Percentiles rank a stretch among this genome's conserved stretches.
These are phyloP conservation scores for Monochamus saltuarius DNA, from an alignment of 1,140 invertebrate species.

Conservation along the genomic window DNA sequence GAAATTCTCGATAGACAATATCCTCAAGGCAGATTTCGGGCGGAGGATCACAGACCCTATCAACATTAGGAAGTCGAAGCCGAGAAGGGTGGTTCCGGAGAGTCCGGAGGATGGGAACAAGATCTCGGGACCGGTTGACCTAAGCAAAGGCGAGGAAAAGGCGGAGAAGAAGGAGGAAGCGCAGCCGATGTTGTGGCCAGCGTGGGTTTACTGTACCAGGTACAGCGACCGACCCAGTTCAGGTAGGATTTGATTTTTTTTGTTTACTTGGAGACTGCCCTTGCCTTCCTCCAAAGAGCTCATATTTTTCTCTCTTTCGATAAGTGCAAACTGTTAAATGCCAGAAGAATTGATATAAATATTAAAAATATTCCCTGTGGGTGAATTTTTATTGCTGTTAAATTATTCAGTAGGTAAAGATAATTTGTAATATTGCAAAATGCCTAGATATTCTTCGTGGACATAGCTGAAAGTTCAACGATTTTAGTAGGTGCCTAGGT, in stretches of 20 bases:
- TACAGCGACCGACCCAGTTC: constrained; percentile 95
- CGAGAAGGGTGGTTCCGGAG: constrained; percentile 46
- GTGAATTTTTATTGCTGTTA: no score
- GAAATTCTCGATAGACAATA: constrained; percentile 92
- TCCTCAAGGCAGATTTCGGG: constrained; percentile 87
- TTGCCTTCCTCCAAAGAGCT: no score
- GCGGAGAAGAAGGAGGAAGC: constrained; percentile 43
- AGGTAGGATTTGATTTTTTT: constrained; percentile 60
- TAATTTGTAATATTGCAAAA: no score
- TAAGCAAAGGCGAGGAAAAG: constrained; percentile 40
- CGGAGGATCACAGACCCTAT: constrained; percentile 69
- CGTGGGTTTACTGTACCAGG: constrained; percentile 95
- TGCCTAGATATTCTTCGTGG: background rate
- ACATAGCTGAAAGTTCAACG: background rate
- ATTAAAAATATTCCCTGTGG: no score
- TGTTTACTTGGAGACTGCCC: no score
- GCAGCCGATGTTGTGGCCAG: constrained; percentile 67
- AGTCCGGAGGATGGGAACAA: constrained; percentile 24
- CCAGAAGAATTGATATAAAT: no score
- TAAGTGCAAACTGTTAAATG: no score
- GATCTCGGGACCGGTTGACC: constrained; percentile 42
- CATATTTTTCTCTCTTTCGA: no score
- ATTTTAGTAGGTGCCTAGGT: no score
- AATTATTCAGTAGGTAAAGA: no score
- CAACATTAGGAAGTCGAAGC: constrained; percentile 59